Base-by-base conservation (phyloP, 1,140 invertebrate genomes). In the Plodia interpunctella region DNA sequence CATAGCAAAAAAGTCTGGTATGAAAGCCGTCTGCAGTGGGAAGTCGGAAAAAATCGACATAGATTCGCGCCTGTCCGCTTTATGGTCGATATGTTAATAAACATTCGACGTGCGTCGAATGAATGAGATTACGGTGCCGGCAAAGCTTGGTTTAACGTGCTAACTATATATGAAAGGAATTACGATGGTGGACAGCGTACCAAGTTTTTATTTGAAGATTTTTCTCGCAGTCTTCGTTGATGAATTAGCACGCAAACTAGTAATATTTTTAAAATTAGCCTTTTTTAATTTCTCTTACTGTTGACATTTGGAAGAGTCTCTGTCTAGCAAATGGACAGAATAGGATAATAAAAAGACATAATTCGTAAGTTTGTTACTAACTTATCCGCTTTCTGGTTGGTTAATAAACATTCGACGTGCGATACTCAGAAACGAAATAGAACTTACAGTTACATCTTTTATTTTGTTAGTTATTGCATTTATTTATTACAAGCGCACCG, bases 71-170 rank as follows among this genome's bases (percentile, higher is more conserved):
- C 62, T 63, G 60, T 58, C 73, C 68, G 76, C 73, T 83, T 80
- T 79, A 84, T 80, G 74, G 75, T 71, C 70, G 76, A 79, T 84
- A 87, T 83, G 78, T 87, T 84, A 87, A 83, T 87, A 80, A 83
- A 87, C 72, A 70, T 66, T 62, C 60, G 63, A 73, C 68, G 65
- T 68, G 74, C 65, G 60, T 57, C 66, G 68, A 70, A 71, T 69
- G 55, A 58, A 65, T 68, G 66, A 68, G 63, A 70, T 69, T 67
- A 66, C 67, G 63, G 61, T 44, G 54, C 51, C 54, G 44, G 59
- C 64, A 68, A 56, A 44, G 38, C 38, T 44, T n/a, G 38, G 38
- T 17, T 44, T 44, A 44, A 44, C 38, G 38, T n/a, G 38, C 38
- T 44, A 44, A 44, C 38, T 17, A 17, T 44, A 6, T 15, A 6